Evolutionary conservation across 2,797 vertebrate genomes (phyloP).

Genomic region (Enteromius treurensis): DNA sequence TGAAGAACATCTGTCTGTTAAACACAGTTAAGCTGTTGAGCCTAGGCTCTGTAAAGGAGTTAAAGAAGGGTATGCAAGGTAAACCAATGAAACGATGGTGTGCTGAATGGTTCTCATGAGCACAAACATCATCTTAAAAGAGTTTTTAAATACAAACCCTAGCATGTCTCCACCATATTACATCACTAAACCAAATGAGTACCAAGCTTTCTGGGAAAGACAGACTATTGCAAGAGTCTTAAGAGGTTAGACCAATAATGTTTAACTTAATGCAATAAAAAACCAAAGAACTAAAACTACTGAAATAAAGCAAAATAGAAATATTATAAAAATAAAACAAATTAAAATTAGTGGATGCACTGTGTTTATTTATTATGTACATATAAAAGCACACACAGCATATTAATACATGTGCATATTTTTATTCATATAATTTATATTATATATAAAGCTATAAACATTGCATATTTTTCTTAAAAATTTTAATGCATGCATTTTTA

Average conservation of each 20-base stretch:
- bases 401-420: too few relatives aligned
- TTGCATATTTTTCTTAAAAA: too few relatives aligned
- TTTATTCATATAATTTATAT: too few relatives aligned
- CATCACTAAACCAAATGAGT: neutral
- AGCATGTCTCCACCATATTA: neutral
- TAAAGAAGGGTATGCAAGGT: neutral
- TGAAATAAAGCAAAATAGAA: neutral
- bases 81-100: conserved; percentile 15
- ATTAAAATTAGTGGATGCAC: too few relatives aligned
- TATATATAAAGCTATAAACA: too few relatives aligned
- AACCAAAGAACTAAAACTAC: neutral
- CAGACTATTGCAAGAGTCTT: neutral
- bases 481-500: too few relatives aligned
- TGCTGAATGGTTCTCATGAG: neutral
- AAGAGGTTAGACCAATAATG: neutral
- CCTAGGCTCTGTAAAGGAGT: neutral
- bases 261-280: neutral
- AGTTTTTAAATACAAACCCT: neutral
- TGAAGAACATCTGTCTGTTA: conserved; percentile 38
- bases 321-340: neutral
- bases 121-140: neutral
- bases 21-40: conserved; percentile 25
- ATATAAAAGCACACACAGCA: too few relatives aligned
- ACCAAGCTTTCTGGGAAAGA: neutral
- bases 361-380: too few relatives aligned